phyloP scores from a whole-genome alignment of 2,888 invertebrate species.

The Cynaeus angustus region DNA sequence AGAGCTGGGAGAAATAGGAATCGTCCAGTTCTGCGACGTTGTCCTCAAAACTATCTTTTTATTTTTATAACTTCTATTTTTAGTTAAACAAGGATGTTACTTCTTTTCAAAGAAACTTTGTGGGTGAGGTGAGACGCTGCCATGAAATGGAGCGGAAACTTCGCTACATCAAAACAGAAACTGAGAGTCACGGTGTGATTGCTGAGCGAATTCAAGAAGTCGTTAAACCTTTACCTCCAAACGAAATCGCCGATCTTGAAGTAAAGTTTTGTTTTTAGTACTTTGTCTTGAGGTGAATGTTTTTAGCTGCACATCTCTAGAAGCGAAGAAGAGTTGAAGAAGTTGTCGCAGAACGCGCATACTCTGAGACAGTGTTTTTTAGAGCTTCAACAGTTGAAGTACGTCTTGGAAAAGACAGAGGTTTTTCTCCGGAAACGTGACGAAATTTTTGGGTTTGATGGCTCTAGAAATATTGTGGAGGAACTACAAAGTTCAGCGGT shows the following conservation, averaged over 20 bases:
- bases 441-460: conserved; percentile 79
- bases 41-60: background rate
- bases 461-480: conserved; percentile 69
- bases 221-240: conserved; percentile 74
- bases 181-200: conserved; percentile 86
- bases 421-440: conserved; percentile 90
- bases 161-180: conserved; percentile 89
- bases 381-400: conserved; percentile 91
- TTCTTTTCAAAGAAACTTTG: conserved; percentile 93
- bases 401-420: conserved; percentile 94
- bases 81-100: conserved; percentile 91
- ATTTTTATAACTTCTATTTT: conserved; percentile 57
- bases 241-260: conserved; percentile 79
- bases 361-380: conserved; percentile 92
- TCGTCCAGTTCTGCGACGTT: conserved; percentile 96
- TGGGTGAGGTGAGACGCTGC: conserved; percentile 91
- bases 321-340: conserved; percentile 94
- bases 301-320: conserved; percentile 88
- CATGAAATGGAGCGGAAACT: conserved; percentile 93
- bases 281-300: background rate
- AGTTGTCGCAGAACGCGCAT: conserved; percentile 93
- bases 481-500: conserved; percentile 68
- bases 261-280: background rate
- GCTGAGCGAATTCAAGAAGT: conserved; percentile 84
- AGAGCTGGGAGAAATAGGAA: conserved; percentile 93